phyloP scores from a whole-genome alignment of 2,113 vertebrate genomes.

The Meles meles region DNA sequence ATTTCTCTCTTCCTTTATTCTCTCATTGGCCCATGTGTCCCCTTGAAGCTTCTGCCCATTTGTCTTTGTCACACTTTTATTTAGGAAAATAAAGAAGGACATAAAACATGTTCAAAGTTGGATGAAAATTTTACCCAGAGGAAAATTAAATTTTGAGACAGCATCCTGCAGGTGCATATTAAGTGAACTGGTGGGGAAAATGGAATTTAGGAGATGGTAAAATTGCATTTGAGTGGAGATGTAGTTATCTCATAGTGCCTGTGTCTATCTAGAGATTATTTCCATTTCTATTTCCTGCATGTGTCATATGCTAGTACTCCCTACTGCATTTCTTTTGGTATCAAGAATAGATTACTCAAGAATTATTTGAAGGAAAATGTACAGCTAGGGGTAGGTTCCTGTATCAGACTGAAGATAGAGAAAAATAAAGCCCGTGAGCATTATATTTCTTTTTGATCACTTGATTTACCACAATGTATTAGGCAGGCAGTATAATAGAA shows the following conservation, averaged over 20 bases:
- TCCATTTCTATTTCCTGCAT: not conserved
- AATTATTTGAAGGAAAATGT: not conserved
- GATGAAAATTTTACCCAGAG: slow-evolving; percentile 40
- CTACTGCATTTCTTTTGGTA: not conserved
- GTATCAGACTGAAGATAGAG: not conserved
- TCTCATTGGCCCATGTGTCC: not conserved
- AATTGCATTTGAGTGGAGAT: not conserved
- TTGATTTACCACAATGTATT: not conserved
- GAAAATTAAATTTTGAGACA: slow-evolving; percentile 56
- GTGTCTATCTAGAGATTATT: not conserved
- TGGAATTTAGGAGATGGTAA: not conserved
- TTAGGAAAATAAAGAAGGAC: slow-evolving; percentile 58
- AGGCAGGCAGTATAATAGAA: not conserved
- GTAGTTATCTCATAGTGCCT: not conserved
- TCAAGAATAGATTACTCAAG: not conserved
- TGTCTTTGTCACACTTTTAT: slow-evolving; percentile 59
- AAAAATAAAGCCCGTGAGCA: not conserved
- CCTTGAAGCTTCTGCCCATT: not conserved
- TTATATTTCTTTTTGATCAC: not conserved
- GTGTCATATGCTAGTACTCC: not conserved
- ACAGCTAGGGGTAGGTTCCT: not conserved
- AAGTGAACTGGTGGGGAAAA: not conserved
- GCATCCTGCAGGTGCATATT: slow-evolving; percentile 44
- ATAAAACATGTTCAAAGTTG: slow-evolving; percentile 39
- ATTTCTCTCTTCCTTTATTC: not conserved